Conservation (phyloP, 2,888 invertebrate genomes). For the Chirona hameri region DNA sequence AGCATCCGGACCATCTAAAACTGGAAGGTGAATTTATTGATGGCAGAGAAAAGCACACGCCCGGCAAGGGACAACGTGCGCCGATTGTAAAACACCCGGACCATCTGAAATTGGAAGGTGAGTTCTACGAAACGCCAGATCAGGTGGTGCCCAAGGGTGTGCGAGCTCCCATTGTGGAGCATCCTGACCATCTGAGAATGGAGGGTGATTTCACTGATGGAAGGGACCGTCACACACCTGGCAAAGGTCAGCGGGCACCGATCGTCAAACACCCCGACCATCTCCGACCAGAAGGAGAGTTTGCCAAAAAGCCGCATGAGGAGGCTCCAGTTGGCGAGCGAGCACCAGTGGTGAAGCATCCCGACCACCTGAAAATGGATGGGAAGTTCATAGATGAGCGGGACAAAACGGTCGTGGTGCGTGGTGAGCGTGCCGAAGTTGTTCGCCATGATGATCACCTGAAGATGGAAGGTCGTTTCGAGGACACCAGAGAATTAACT, state of each 20-base stretch:
- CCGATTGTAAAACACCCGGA: not conserved
- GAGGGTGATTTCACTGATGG: constrained; percentile 38
- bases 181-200: constrained; percentile 36
- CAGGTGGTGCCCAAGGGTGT: constrained; percentile 36
- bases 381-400: constrained; percentile 24
- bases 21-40: constrained; percentile 3
- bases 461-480: constrained; percentile 56
- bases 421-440: constrained; percentile 40
- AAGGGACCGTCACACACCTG: constrained; percentile 46
- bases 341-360: constrained; percentile 41
- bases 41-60: not conserved
- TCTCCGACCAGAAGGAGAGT: constrained; percentile 61
- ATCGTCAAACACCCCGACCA: constrained; percentile 48
- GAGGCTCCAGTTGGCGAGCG: constrained; percentile 37
- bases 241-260: constrained; percentile 45
- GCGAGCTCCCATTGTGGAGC: constrained; percentile 35
- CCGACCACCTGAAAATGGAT: constrained; percentile 58
- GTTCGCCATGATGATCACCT: constrained; percentile 51
- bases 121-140: constrained; percentile 43
- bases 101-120: not conserved
- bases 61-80: not conserved
- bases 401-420: constrained; percentile 47
- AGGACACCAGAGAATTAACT: constrained; percentile 52
- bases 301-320: constrained; percentile 45
- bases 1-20: not conserved